A percentile compares a stretch with the other conserved stretches of the same genome.
Evolutionary conservation across 2,113 vertebrate genomes (phyloP).

Genomic region (Semnopithecus entellus): DNA sequence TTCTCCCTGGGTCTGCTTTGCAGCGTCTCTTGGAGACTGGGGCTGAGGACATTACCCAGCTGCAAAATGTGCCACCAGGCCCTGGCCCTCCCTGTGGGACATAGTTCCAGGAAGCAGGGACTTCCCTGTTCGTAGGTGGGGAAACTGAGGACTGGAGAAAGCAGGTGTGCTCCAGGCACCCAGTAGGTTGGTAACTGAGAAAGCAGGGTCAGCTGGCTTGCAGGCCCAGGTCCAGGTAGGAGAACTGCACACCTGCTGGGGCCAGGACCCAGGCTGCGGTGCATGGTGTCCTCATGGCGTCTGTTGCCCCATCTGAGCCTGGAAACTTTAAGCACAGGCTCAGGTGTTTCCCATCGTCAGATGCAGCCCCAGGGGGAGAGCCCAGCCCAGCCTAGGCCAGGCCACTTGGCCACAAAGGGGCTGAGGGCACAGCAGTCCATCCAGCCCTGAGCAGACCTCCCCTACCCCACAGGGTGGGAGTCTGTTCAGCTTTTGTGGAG

Average conservation of each 20-base stretch:
- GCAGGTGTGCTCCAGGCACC: neutral
- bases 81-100: neutral
- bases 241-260: neutral
- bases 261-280: neutral
- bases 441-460: neutral
- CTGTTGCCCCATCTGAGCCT: neutral
- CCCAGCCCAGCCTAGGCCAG: neutral
- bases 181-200: neutral
- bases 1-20: neutral
- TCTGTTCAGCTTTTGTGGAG: neutral
- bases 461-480: too few relatives aligned
- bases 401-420: neutral
- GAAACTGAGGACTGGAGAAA: neutral
- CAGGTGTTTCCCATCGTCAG: neutral
- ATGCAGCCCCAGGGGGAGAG: neutral
- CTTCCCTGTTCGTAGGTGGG: neutral
- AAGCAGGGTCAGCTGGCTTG: neutral
- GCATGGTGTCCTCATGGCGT: neutral
- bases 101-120: neutral
- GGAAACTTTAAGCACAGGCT: neutral
- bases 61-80: rapidly evolving
- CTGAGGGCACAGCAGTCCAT: too few relatives aligned
- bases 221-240: neutral
- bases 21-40: neutral
- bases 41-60: neutral